Conservation (phyloP, 2,888 invertebrate genomes). For the Auanema freiburgensis region DNA sequence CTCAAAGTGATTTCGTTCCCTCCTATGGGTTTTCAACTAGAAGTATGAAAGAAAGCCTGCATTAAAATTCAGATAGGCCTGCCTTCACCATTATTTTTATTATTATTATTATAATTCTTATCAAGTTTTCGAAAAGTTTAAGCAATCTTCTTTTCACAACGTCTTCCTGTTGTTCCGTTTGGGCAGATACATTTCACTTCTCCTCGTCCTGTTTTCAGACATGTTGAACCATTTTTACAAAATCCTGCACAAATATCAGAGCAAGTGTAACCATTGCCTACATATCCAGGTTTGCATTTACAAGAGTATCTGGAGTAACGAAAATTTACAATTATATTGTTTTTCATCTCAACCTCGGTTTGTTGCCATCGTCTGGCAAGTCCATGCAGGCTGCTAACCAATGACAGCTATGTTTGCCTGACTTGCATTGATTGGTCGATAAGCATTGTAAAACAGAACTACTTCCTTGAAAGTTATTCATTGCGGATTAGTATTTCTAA, state of each 20-base stretch:
- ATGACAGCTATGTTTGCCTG: conserved; percentile 43
- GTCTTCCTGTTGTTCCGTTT: conserved; percentile 33
- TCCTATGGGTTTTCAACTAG: no score
- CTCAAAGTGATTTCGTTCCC: no score
- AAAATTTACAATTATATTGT: neutral
- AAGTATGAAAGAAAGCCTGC: no score
- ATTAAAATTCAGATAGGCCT: no score
- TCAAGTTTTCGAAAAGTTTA: no score
- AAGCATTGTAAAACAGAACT: conserved; percentile 39
- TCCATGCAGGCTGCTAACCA: conserved; percentile 51
- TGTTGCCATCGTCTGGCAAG: conserved; percentile 42
- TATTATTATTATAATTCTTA: no score
- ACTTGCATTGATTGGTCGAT: conserved; percentile 47
- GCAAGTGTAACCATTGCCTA: conserved; percentile 47
- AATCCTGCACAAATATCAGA: conserved; percentile 44
- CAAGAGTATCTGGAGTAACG: conserved; percentile 33
- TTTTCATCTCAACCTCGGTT: conserved; percentile 23
- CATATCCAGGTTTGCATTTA: conserved; percentile 47
- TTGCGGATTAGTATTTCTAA: neutral
- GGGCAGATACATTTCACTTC: conserved; percentile 40
- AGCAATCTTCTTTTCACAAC: conserved; percentile 24
- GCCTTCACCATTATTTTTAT: no score
- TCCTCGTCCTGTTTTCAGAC: conserved; percentile 43
- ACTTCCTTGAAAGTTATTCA: conserved; percentile 18
- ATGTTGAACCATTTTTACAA: conserved; percentile 40